These are phyloP conservation scores for Autographa pulchrina DNA, from an alignment of 2,888 invertebrate genomes.

Conservation along the genomic window DNA sequence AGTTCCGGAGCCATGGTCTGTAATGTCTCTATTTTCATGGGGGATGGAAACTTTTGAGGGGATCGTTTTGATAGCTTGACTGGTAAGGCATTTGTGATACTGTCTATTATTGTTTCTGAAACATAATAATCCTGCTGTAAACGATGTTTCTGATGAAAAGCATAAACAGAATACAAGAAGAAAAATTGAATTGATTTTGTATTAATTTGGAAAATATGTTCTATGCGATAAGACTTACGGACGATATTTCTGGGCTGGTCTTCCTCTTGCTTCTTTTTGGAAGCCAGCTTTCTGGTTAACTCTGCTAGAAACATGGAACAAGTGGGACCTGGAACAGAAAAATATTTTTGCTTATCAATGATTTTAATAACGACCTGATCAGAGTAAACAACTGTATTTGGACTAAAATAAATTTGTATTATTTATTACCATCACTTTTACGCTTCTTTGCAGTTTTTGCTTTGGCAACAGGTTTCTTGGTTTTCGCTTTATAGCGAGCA, in stretches of 20 bases:
- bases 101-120: slow-evolving; percentile 81
- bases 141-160: too few species aligned
- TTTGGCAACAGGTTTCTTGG: slow-evolving; percentile 75
- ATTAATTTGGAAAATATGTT: neutral
- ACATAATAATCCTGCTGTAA: slow-evolving; percentile 20
- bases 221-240: slow-evolving; percentile 70
- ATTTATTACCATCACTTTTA: slow-evolving; percentile 76
- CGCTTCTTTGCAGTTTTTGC: slow-evolving; percentile 78
- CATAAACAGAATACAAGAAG: neutral
- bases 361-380: too few species aligned
- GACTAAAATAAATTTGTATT: neutral
- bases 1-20: slow-evolving; percentile 79
- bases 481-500: slow-evolving; percentile 75
- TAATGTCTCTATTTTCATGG: slow-evolving; percentile 74
- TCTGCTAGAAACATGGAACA: slow-evolving; percentile 85
- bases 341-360: too few species aligned
- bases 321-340: slow-evolving; percentile 72
- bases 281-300: slow-evolving; percentile 76
- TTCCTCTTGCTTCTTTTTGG: slow-evolving; percentile 74
- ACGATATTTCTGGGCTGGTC: slow-evolving; percentile 76
- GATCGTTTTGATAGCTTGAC: slow-evolving; percentile 73
- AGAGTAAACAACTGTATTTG: too few species aligned
- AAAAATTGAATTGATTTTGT: neutral
- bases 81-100: slow-evolving; percentile 80
- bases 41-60: slow-evolving; percentile 71